Conservation (phyloP, 2,113 vertebrate genomes). For the Erpornis zantholeuca region DNA sequence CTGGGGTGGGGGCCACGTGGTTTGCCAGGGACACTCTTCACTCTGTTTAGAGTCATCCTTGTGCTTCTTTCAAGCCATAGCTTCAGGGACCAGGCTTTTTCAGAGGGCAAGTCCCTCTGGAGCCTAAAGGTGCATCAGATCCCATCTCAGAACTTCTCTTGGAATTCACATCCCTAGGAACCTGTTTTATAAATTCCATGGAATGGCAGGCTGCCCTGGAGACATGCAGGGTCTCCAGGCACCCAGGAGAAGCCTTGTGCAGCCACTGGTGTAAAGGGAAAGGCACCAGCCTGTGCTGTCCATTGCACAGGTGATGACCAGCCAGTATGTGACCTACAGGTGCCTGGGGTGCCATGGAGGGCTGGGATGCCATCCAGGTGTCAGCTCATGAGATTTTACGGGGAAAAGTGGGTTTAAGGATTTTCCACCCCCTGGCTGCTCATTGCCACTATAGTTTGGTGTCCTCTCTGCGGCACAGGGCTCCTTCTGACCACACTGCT, state of each 20-base stretch:
- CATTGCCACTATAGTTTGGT: not conserved
- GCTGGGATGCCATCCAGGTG: not conserved
- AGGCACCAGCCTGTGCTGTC: not conserved
- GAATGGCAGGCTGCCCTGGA: not conserved
- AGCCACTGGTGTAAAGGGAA: not conserved
- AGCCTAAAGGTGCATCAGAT: not conserved
- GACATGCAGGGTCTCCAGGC: not conserved
- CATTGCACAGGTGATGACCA: not conserved
- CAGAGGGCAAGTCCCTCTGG: not conserved
- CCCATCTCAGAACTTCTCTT: not conserved
- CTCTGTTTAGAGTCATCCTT: not conserved
- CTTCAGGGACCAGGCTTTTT: not conserved
- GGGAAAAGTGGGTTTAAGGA: not conserved
- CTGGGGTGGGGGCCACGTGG: not conserved
- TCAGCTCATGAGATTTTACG: not conserved
- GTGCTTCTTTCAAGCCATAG: not conserved
- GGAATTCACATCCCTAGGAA: not conserved
- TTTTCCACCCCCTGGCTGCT: not conserved
- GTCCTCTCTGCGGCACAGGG: not conserved
- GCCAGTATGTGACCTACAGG: not conserved
- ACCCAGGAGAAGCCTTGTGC: not conserved
- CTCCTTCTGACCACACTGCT: not conserved
- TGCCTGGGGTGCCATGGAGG: not conserved
- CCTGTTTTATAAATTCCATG: not conserved
- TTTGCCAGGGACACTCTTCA: not conserved